Evolutionary conservation across 2,797 vertebrate genomes (phyloP).

Genomic region (Ibycter americanus): DNA sequence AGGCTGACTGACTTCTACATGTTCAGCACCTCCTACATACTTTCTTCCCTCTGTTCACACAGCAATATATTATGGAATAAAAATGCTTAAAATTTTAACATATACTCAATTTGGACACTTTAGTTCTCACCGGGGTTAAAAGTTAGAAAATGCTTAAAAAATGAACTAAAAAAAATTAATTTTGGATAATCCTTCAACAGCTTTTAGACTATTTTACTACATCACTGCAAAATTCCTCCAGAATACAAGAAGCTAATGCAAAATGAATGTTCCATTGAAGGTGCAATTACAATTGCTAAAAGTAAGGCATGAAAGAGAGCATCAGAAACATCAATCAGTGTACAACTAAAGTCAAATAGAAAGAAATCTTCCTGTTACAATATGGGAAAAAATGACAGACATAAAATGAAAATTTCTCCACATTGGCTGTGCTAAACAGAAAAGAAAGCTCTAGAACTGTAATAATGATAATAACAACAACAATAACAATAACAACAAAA

Average conservation of each 20-base stretch:
- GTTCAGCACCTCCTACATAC: neutral
- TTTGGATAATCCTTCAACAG: neutral
- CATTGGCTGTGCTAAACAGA: neutral
- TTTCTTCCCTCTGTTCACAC: neutral
- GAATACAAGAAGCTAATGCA: neutral
- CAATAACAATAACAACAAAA: neutral
- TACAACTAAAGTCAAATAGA: neutral
- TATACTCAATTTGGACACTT: neutral
- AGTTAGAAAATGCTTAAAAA: neutral
- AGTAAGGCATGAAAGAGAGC: neutral
- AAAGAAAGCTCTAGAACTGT: neutral
- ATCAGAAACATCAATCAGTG: neutral
- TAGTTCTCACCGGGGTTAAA: neutral
- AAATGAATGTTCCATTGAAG: neutral
- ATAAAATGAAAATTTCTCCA: neutral
- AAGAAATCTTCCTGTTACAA: neutral
- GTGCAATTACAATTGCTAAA: neutral
- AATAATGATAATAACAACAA: neutral
- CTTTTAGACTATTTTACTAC: neutral
- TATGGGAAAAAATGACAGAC: neutral
- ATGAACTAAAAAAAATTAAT: neutral
- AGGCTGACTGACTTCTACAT: rapidly evolving
- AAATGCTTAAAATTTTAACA: neutral
- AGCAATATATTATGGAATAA: neutral
- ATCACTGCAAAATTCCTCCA: neutral